phyloP scores from a whole-genome alignment of 2,888 invertebrate genomes.

The Nymphalis polychloros region DNA sequence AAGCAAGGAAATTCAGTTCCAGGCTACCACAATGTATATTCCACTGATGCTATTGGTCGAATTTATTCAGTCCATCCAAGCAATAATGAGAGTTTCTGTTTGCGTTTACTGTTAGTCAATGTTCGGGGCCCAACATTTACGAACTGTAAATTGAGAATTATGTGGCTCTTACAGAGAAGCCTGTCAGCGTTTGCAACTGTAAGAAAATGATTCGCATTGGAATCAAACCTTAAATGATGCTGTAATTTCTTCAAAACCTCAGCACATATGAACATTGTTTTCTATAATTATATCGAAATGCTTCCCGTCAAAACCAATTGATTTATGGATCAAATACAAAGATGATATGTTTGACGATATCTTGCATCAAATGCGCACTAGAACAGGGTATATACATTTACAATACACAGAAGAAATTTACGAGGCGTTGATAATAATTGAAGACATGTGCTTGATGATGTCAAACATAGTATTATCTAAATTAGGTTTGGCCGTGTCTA shows the following conservation, averaged over 20 bases:
- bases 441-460: constrained; percentile 37
- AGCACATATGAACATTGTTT: constrained; percentile 43
- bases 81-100: constrained; percentile 51
- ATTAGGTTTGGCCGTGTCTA: constrained; percentile 47
- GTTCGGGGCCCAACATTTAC: constrained; percentile 45
- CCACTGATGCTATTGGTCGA: constrained; percentile 49
- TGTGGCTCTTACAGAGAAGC: constrained; percentile 43
- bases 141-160: constrained; percentile 44
- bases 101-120: constrained; percentile 51
- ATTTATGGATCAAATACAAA: constrained; percentile 38
- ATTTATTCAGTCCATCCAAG: constrained; percentile 55
- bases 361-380: constrained; percentile 22
- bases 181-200: constrained; percentile 41
- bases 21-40: constrained; percentile 45
- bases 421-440: constrained; percentile 36
- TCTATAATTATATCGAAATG: constrained; percentile 41
- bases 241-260: constrained; percentile 39
- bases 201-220: constrained; percentile 44
- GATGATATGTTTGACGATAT: constrained; percentile 30
- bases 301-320: constrained; percentile 16
- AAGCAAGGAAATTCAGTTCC: constrained; percentile 44
- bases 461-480: constrained; percentile 42
- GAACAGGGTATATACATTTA: constrained; percentile 30
- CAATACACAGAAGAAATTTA: constrained; percentile 38
- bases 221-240: constrained; percentile 41